Conservation (phyloP, 1,140 invertebrate species). For the Theocolax elegans region DNA sequence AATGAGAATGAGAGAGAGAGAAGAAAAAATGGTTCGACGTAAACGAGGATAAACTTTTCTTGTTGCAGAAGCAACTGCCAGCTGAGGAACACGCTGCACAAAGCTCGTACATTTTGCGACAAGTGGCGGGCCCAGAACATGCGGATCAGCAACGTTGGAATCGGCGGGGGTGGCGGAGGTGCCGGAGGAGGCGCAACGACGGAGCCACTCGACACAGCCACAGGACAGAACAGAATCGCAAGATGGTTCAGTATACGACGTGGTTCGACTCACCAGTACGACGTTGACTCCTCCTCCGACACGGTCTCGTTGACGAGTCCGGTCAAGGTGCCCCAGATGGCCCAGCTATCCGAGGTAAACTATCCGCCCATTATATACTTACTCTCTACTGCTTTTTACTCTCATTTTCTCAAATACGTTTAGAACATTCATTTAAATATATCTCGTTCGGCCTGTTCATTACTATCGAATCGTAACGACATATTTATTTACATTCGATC, state of each 20-base stretch:
- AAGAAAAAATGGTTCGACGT: too few relatives aligned
- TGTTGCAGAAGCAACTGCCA: constrained; percentile 74
- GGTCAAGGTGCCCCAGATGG: constrained; percentile 71
- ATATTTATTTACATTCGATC: too few relatives aligned
- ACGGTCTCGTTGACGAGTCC: constrained; percentile 61
- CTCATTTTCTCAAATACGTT: too few relatives aligned
- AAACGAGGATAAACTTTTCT: too few relatives aligned
- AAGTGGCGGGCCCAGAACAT: constrained; percentile 73
- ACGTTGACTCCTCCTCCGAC: constrained; percentile 70
- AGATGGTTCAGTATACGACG: constrained; percentile 87
- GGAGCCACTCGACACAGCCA: not conserved
- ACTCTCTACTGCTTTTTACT: too few relatives aligned
- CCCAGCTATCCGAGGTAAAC: constrained; percentile 79
- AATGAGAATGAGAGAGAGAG: too few relatives aligned
- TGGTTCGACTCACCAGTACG: constrained; percentile 82
- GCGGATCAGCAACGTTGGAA: constrained; percentile 45
- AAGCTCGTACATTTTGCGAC: constrained; percentile 77
- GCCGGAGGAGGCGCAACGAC: constrained; percentile 61
- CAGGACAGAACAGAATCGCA: constrained; percentile 75
- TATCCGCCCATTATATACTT: too few relatives aligned
- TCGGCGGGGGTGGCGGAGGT: constrained; percentile 60
- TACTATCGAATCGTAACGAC: too few relatives aligned
- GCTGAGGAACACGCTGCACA: constrained; percentile 76
- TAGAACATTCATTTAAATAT: too few relatives aligned
- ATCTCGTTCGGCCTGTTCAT: too few relatives aligned